Evolutionary conservation across 2,797 vertebrate species (phyloP).

Genomic region (Rhyacichthys aspro): DNA sequence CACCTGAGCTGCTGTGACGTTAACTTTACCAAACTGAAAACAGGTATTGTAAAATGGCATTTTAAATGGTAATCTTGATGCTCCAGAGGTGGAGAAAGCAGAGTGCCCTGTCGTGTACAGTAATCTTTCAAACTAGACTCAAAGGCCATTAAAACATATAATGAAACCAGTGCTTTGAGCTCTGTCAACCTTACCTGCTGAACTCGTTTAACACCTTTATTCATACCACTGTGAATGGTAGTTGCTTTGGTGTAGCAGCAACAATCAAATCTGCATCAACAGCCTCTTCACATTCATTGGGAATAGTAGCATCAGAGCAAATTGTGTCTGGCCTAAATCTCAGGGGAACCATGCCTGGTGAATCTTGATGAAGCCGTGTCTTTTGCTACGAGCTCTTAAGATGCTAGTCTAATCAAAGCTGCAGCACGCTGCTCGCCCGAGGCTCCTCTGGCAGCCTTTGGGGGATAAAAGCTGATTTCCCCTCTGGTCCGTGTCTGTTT

Average conservation of each 20-base stretch:
- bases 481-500: constrained; percentile 53
- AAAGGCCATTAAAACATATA: constrained; percentile 26
- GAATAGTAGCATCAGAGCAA: constrained; percentile 53
- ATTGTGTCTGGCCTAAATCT: constrained; percentile 69
- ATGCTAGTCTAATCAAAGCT: constrained; percentile 65
- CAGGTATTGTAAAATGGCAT: constrained; percentile 2
- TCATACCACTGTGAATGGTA: constrained; percentile 9
- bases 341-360: constrained; percentile 52
- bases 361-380: constrained; percentile 67
- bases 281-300: constrained; percentile 47
- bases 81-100: too few species aligned
- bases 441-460: constrained; percentile 38
- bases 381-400: constrained; percentile 48
- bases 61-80: constrained; percentile 29
- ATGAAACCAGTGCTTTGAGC: constrained; percentile 34
- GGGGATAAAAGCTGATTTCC: constrained; percentile 69
- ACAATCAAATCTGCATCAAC: constrained; percentile 41
- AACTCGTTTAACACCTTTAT: constrained; percentile 27
- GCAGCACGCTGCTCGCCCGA: constrained; percentile 37
- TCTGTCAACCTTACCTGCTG: constrained; percentile 20
- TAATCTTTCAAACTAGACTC: not conserved
- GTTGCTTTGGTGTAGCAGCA: constrained; percentile 23
- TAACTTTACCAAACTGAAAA: not conserved
- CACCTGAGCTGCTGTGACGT: too few species aligned
- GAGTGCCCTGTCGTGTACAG: too few species aligned